Evolutionary conservation across 2,888 invertebrate species (phyloP), one percentile per base, ranked within the genome.

Genomic region (Erebia ligea): DNA sequence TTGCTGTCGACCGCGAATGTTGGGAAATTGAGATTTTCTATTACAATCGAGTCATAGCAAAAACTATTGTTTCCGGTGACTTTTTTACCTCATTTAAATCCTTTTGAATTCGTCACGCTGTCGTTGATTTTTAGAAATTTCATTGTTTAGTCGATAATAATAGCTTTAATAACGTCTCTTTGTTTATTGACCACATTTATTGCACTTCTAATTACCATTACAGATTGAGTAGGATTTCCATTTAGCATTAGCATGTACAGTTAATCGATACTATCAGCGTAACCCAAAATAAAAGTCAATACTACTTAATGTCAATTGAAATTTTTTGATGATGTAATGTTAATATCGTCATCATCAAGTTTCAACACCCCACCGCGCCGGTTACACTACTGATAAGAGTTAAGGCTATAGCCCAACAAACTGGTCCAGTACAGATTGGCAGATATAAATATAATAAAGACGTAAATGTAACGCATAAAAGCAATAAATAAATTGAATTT

Each of bases 11-110:
- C 76, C 76, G 65, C 79, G 74, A 76, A 71, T 71, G 76, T 74
- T 73, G 76, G 74, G 76, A 77, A 79, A 78, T 74, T 73, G 68
- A 68, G 61, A 76, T 76, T 76, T 78, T 77, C 75, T 72, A 72
- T 76, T 65, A 50, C 34, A 65, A 67, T 72, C 62, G 25, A 63
- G 61, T 54, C 19, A 54, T 15, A 66, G 59, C 50, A 52, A 56
- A 66, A 34, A 54, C 64, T 54, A 64, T 52, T 64, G 52, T 64
- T 40, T 64, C 52, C 64, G 64, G 52, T 52, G 64, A 64, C 52
- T 52, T 50, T 64, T 64, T 64, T 52, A 52, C 50, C 64, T 64
- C 50, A 64, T 50, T 64, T 64, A n/a, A 11, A 64, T 64, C 17
- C n/a, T 48, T 50, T 52, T 52, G 9, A 8, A 64, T 52, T 21